Evolutionary conservation across 2,888 invertebrate species (phyloP).

Genomic region (Drosophila monieri): DNA sequence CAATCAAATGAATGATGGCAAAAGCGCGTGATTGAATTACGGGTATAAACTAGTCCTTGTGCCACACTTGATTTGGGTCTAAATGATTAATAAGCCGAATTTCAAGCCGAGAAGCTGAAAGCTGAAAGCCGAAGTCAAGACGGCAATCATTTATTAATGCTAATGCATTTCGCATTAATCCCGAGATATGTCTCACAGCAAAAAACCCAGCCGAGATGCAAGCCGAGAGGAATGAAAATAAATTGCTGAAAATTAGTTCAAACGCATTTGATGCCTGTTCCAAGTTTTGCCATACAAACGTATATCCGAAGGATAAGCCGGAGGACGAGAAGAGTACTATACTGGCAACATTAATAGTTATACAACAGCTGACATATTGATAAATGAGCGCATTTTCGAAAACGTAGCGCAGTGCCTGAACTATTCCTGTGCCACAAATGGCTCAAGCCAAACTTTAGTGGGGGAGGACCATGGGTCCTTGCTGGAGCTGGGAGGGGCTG

Average conservation of each 20-base stretch:
- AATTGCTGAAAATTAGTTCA: slow-evolving; percentile 74
- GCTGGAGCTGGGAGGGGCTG: background rate
- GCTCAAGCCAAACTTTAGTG: slow-evolving; percentile 43
- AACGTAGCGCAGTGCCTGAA: slow-evolving; percentile 52
- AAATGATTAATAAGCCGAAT: slow-evolving; percentile 24
- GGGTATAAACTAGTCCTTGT: slow-evolving; percentile 8
- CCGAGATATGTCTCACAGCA: slow-evolving; percentile 38
- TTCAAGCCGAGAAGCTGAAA: slow-evolving; percentile 3
- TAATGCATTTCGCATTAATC: slow-evolving; percentile 73
- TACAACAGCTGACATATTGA: slow-evolving; percentile 81
- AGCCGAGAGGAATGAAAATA: slow-evolving; percentile 68
- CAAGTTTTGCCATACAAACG: slow-evolving; percentile 60
- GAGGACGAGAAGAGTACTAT: slow-evolving; percentile 3
- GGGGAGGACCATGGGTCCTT: background rate
- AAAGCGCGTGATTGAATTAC: slow-evolving; percentile 22
- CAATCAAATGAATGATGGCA: slow-evolving; percentile 49
- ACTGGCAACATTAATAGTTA: slow-evolving; percentile 75
- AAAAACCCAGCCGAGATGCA: slow-evolving; percentile 52
- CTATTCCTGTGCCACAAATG: slow-evolving; percentile 70
- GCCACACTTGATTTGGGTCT: slow-evolving; percentile 26
- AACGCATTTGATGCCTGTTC: slow-evolving; percentile 69
- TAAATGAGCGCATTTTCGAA: slow-evolving; percentile 77
- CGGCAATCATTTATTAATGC: slow-evolving; percentile 59
- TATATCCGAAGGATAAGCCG: slow-evolving; percentile 16
- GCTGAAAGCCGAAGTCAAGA: slow-evolving; percentile 40